Conservation (phyloP, 2,113 vertebrate genomes). For the Jacana jacana region DNA sequence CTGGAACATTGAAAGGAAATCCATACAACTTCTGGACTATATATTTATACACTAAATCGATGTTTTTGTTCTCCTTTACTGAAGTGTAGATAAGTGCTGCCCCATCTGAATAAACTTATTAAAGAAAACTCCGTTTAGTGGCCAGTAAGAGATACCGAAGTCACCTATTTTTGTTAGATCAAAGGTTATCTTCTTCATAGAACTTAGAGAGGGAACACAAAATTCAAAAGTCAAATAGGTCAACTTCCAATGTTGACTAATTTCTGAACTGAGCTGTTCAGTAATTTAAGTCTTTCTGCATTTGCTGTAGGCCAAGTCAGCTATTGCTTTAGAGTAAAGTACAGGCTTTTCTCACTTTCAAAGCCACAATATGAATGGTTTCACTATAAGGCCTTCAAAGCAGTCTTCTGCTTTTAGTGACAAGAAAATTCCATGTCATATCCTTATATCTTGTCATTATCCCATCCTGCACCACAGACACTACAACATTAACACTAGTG, state of each 20-base stretch:
- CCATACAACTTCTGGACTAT: constrained; percentile 96
- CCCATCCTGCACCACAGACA: not conserved
- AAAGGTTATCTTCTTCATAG: not conserved
- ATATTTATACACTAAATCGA: constrained; percentile 98
- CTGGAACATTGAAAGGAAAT: constrained; percentile 91
- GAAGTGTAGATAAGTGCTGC: constrained; percentile 98
- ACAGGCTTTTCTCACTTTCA: not conserved
- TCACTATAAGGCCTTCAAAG: not conserved
- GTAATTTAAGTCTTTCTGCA: not conserved
- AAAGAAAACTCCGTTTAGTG: constrained; percentile 73
- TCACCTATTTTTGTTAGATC: not conserved
- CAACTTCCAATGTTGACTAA: not conserved
- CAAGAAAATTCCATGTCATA: not conserved
- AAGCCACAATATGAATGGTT: not conserved
- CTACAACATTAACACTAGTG: not conserved
- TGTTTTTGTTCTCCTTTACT: constrained; percentile 98
- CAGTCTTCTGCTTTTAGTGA: not conserved
- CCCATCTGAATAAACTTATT: constrained; percentile 85
- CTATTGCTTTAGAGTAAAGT: not conserved
- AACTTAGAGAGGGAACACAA: not conserved
- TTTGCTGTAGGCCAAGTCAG: not conserved
- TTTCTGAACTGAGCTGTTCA: not conserved
- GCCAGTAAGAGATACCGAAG: not conserved
- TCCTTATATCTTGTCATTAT: not conserved
- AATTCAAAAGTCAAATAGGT: not conserved